Evolutionary conservation across 92 coral and sea anemone genomes (phyloP), one percentile per base, ranked within the genome.

Genomic region (Palythoa heliodiscus): DNA sequence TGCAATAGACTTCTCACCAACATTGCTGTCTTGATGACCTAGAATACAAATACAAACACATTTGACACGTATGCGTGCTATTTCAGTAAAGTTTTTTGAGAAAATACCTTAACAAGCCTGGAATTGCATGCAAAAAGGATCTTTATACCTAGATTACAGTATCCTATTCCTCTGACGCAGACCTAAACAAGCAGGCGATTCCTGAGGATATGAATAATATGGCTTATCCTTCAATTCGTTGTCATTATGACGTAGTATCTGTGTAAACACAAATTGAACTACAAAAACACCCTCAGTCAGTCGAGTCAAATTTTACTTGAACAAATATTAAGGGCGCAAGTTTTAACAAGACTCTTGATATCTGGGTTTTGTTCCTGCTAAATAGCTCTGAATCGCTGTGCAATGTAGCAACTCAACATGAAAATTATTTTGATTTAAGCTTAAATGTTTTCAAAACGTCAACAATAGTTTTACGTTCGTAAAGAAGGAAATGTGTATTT

Each of bases 401-500:
- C 66, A 76, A 76, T 76, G 53, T 76, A 76, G 9, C 19, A 14
- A 10, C 15, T 37, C 50, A 15, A 35, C 15, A 54, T 76, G 68
- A 22, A 76, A 53, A 52, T 24, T 54, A n/a, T 55, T 76, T 76
- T 37, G 12, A 48, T 37, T 76, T 76, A 37, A 29, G 38, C 11
- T 75, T 7, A 23, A 12, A 76, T 76, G 35, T 25, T 24, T 25
- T 75, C 43, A 17, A 76, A 20, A 54, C 12, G 6, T 37, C 20
- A 9, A 54, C 7, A 52, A 9, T 22, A 11, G 17, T 69, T 37
- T 69, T 76, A 54, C 81, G 81, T 76, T 54, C 2, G 43, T 6
- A 16, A 35, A 52, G 81, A 13, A 76, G 81, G 81, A 54, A 76
- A 54, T 52, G 81, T 24, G 81, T 76, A 54, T 74, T 74, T 71